Evolutionary conservation across 2,797 vertebrate species (phyloP).

Genomic region (Eospalax fontanierii): DNA sequence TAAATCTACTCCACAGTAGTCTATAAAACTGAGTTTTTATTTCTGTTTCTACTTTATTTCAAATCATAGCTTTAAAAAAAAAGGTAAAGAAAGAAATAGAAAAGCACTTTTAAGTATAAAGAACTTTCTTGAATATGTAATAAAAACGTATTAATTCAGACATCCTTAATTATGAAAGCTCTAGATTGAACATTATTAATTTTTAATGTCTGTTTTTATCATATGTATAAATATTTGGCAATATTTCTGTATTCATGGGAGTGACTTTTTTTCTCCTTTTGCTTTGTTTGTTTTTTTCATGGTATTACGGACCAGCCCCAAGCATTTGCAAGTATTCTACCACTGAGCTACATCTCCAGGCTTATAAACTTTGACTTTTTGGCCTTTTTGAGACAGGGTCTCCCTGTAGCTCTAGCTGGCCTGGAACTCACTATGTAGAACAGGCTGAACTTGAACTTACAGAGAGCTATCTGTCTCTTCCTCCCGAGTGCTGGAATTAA

Average conservation of each 20-base stretch:
- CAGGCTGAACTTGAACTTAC: too few species aligned
- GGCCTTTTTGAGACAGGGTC: not conserved
- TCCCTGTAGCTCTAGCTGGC: not conserved
- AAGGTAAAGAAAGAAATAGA: slow-evolving; percentile 47
- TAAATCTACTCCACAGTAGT: slow-evolving; percentile 69
- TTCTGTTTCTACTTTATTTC: slow-evolving; percentile 77
- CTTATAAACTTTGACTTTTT: too few species aligned
- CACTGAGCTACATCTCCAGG: not conserved
- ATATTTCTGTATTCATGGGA: not conserved
- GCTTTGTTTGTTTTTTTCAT: not conserved
- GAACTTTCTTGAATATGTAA: slow-evolving; percentile 41
- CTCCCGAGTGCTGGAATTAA: too few species aligned
- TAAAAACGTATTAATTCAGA: slow-evolving; percentile 15
- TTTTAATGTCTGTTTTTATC: slow-evolving; percentile 3
- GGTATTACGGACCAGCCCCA: not conserved
- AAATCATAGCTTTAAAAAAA: slow-evolving; percentile 29
- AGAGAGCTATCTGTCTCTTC: too few species aligned
- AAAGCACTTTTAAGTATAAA: slow-evolving; percentile 58
- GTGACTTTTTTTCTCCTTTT: not conserved
- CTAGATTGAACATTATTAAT: not conserved
- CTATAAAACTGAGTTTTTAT: slow-evolving; percentile 77
- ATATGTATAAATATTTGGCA: not conserved
- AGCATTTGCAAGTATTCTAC: not conserved
- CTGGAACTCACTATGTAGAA: too few species aligned
- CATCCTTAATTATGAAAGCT: slow-evolving; percentile 34